Evolutionary conservation across 2,888 invertebrate species (phyloP).

Genomic region (Agapostemon virescens): DNA sequence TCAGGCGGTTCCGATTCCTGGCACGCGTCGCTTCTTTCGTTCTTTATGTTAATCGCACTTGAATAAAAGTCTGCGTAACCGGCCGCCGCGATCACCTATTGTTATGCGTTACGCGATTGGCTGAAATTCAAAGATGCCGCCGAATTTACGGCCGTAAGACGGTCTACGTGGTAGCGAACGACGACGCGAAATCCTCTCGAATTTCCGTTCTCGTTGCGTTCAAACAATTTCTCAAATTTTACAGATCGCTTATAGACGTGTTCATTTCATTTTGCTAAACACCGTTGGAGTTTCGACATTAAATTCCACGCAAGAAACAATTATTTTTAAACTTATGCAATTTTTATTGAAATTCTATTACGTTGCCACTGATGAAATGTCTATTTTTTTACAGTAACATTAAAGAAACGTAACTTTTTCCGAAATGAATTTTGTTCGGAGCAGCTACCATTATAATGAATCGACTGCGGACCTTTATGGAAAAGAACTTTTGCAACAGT

Average conservation of each 20-base stretch:
- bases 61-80: conserved; percentile 45
- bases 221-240: not conserved
- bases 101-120: conserved; percentile 64
- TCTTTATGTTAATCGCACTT: conserved; percentile 52
- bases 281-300: not conserved
- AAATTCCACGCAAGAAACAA: too few species aligned
- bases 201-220: not conserved
- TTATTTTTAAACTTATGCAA: too few species aligned
- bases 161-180: not conserved
- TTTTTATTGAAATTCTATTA: too few species aligned
- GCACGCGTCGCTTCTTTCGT: conserved; percentile 50
- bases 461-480: too few species aligned
- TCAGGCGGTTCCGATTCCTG: conserved; percentile 44
- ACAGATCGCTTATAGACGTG: not conserved
- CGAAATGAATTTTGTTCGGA: not conserved
- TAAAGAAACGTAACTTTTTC: not conserved
- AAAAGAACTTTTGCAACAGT: too few species aligned
- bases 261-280: not conserved
- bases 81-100: conserved; percentile 44
- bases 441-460: not conserved
- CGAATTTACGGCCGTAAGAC: not conserved
- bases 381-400: too few species aligned
- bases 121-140: conserved; percentile 48
- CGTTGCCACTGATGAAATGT: too few species aligned
- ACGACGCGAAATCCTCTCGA: not conserved